phyloP scores from a whole-genome alignment of 2,113 vertebrate species.

The Spizaetus ornatus region DNA sequence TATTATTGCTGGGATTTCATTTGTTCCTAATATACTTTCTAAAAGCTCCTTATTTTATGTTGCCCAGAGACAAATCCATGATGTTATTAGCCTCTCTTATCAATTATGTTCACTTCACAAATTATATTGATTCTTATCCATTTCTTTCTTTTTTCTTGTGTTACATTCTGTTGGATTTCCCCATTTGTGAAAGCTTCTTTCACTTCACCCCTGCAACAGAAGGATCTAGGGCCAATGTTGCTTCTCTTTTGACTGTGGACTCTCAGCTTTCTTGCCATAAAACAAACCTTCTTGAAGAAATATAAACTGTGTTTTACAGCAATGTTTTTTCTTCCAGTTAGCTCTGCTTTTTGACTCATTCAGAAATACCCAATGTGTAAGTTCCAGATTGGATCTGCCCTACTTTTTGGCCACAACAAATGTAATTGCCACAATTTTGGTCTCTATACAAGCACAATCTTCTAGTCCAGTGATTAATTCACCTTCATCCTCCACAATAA shows the following conservation, averaged over 20 bases:
- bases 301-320: neutral
- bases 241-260: neutral
- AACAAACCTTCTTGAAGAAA: neutral
- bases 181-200: neutral
- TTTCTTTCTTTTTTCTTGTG: neutral
- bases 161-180: neutral
- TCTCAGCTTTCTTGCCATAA: neutral
- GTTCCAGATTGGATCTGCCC: neutral
- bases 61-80: neutral
- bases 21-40: neutral
- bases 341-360: neutral
- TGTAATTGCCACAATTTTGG: neutral
- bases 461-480: neutral
- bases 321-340: neutral
- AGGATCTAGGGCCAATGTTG: neutral
- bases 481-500: neutral
- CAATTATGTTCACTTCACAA: neutral
- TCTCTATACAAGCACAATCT: neutral
- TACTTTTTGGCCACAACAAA: neutral
- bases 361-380: neutral
- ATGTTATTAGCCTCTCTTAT: neutral
- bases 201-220: neutral
- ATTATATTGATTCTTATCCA: neutral
- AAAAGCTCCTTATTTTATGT: neutral
- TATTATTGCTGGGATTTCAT: slow-evolving; percentile 20